Base-by-base conservation (phyloP, 2,888 invertebrate species). In the Spodoptera littoralis region DNA sequence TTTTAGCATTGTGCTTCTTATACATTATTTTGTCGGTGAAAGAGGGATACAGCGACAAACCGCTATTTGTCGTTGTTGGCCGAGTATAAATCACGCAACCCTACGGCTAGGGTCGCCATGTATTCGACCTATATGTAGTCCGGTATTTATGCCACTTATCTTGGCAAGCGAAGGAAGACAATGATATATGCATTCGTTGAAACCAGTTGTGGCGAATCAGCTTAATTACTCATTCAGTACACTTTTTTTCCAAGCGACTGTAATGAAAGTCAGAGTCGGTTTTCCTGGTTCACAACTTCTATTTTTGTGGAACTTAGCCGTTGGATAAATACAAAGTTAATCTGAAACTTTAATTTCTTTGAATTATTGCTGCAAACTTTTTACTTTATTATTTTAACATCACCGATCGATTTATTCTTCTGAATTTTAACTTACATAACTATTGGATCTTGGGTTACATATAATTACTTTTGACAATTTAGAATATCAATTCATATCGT, bases 21-120 rank as follows among this genome's bases (percentile, higher is more conserved):
- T 88, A 90, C 88, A 88, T 91, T 91, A 90, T 91, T 91, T 89
- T 83, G 83, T 86, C 85, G 84, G 87, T 86, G 85, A 88, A 89
- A 89, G 90, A 90, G 88, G 90, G 90, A 92, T 91, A 89, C 87
- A 85, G 86, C 89, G 90, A 92, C 90, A 91, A 91, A 92, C 92
- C 91, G 90, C 91, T 92, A 92, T 93, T 94, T 93, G 91, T 93
- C 92, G 92, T 91, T 82, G 86, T 86, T 83, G 85, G 88, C 85
- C 84, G 82, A 79, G 84, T 87, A 91, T 93, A 93, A 92, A 93
- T 93, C 93, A 92, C 87, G 87, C 86, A 84, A 86, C 91, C 90
- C 89, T 82, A 73, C 79, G 54, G 71, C 67, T 78, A 86, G 85
- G 86, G 86, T 77, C 79, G 76, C 78, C 84, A 74, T 73, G 75